Evolutionary conservation across 2,797 vertebrate genomes (phyloP), one percentile per base, ranked within the genome.

Genomic region (Chiloscyllium punctatum): DNA sequence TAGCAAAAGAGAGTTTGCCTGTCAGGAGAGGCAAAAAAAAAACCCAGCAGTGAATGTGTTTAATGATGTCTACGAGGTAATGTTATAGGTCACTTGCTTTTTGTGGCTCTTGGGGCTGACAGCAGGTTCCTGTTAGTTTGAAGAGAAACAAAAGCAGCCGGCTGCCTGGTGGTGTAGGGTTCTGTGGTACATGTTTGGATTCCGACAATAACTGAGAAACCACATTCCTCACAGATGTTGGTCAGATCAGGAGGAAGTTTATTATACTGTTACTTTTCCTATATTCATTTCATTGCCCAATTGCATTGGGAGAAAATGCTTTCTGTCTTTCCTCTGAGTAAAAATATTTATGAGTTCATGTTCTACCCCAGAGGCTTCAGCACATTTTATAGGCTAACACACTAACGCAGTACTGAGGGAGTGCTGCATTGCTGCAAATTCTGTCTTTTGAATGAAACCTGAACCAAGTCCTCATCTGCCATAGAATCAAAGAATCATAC

Each of bases 1-100:
- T 95, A 74, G 48, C 30, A 53, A 95, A 95, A 69, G 57, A 51
- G 94, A 74, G 69, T 95, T 95, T 74, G 69, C 69, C 90, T 74
- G 94, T 57, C 71, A 95, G 48, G 68, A 74, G 42, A 51, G 62
- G 48, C 57, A 9, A 62, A 51, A 51, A 77, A 53, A 53, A 30
- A n/a, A 13, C 25, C 48, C 66, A 69, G 90, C 90, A 92, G 90
- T 53, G 94, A 77, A 30, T n/a, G 30, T 57, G 42, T 72, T 95
- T 95, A 95, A 95, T 95, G 69, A 95, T 95, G 94, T 77, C 94
- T 77, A 71, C 25, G 71, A 72, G 27, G 71, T 95, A 77, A 53
- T 74, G 94, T 74, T 71, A 95, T 57, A 77, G 94, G 94, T 95
- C 94, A 94, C 27, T 91, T 91, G 53, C 33, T 94, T 94, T 95